Evolutionary conservation across 2,797 vertebrate genomes (phyloP), one percentile per base, ranked within the genome.

Genomic region (Enteromius argenteus): DNA sequence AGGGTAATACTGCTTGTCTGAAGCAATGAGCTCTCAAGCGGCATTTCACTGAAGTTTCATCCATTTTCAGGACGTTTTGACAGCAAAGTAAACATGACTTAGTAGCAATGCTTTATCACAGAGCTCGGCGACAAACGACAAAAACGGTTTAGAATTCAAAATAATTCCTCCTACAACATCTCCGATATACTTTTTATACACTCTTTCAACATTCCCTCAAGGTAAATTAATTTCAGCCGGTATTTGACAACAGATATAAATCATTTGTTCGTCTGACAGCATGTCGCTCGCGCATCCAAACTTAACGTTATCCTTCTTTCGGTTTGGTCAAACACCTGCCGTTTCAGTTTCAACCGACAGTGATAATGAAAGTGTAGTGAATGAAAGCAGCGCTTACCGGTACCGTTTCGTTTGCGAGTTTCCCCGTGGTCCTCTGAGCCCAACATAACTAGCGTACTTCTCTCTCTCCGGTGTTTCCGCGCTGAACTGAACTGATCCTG

Each of bases 311-410:
- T n/a, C 17, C 23, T 21, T 19, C 39, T 32, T 39, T 80, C n/a
- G 64, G 44, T 64, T 74, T 21, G 15, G 37, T 42, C 8, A 14
- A 60, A 60, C 82, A 77, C 64, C 74, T 69, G 64, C 64, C 35
- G 35, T 21, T 74, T 51, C 15, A 13, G 8, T 64, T 23, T 74
- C 23, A 82, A 82, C 58, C 9, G 71, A 72, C 67, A 30, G 27
- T 23, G 39, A 6, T 15, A 5, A 23, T 83, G 0, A 21, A 76
- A 67, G 42, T 66, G 5, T 5, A 10, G 32, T 23, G 58, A 53
- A 75, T 2, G 44, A 64, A 56, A 17, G 32, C 15, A 21, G 9
- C 62, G 42, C 94, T 93, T 93, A 95, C 95, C 93, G 91, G 92
- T 84, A 30, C 76, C 81, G 91, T 86, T 91, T 82, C 83, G 91